phyloP scores from a whole-genome alignment of 1,140 invertebrate species.

The Euglossa dilemma region DNA sequence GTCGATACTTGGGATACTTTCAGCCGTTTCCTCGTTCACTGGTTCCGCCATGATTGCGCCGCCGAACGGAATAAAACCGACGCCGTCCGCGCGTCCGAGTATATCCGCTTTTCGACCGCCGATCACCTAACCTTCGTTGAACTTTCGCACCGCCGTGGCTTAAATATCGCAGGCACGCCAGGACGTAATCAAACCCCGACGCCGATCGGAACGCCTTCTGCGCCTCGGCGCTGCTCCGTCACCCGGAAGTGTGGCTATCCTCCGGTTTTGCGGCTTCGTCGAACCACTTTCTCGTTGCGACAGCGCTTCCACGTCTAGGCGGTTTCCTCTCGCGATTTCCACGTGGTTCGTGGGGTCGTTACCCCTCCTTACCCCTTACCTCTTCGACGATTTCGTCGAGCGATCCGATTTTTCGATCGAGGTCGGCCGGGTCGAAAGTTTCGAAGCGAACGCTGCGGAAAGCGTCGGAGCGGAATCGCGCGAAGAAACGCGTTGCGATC shows the following conservation, averaged over 20 bases:
- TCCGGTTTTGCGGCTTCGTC: slow-evolving; percentile 11
- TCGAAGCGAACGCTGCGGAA: too few species aligned
- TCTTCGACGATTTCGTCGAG: background rate
- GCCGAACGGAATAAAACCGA: slow-evolving; percentile 12
- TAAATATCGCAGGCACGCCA: slow-evolving; percentile 29
- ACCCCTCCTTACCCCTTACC: background rate
- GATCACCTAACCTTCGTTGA: background rate
- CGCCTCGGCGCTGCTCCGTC: background rate
- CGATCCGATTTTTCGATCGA: background rate
- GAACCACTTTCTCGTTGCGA: background rate
- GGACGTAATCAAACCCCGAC: slow-evolving; percentile 16
- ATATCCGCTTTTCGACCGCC: slow-evolving; percentile 7
- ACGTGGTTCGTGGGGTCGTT: background rate
- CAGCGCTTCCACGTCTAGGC: background rate
- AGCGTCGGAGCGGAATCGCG: too few species aligned
- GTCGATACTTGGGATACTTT: slow-evolving; percentile 28
- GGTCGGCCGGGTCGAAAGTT: too few species aligned
- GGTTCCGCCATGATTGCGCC: slow-evolving; percentile 30
- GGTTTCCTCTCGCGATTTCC: slow-evolving; percentile 3
- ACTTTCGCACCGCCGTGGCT: slow-evolving; percentile 32
- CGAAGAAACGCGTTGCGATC: background rate
- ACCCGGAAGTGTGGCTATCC: slow-evolving; percentile 14
- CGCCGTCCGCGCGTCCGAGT: background rate
- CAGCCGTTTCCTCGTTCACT: background rate
- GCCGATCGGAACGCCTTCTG: background rate